These are phyloP conservation scores for Thymelicus acteon DNA, from an alignment of 2,888 invertebrate species.

Conservation along the genomic window DNA sequence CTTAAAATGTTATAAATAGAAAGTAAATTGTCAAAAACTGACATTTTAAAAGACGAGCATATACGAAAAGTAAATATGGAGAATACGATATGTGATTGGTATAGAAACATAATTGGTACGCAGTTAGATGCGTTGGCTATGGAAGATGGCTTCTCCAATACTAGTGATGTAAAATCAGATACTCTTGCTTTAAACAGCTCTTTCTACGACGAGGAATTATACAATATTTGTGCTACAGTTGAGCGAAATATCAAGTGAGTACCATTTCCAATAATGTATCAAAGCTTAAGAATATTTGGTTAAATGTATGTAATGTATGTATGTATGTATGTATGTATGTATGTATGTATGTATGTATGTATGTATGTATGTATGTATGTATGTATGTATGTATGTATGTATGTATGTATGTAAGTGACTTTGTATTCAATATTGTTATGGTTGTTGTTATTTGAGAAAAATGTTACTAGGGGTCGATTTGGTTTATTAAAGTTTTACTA, in stretches of 20 bases:
- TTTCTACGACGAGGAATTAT: neutral
- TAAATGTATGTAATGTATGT: too few relatives aligned
- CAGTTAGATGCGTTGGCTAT: neutral
- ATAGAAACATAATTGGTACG: neutral
- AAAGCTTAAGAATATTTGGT: too few relatives aligned
- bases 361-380: too few relatives aligned
- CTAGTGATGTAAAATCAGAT: neutral
- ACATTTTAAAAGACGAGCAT: neutral
- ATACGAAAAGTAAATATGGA: neutral
- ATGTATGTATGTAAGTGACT: too few relatives aligned
- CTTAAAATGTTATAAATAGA: neutral
- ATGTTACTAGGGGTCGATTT: too few relatives aligned
- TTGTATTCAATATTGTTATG: too few relatives aligned
- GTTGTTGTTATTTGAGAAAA: too few relatives aligned
- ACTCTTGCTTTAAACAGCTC: neutral
- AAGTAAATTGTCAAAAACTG: neutral
- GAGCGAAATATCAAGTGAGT: neutral
- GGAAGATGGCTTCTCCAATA: neutral
- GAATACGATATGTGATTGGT: neutral
- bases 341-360: too few relatives aligned
- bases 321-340: too few relatives aligned
- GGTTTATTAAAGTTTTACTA: too few relatives aligned
- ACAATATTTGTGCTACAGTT: neutral
- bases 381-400: too few relatives aligned
- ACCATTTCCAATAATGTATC: neutral